Evolutionary conservation across 2,797 vertebrate genomes (phyloP).

Genomic region (Gila robusta): DNA sequence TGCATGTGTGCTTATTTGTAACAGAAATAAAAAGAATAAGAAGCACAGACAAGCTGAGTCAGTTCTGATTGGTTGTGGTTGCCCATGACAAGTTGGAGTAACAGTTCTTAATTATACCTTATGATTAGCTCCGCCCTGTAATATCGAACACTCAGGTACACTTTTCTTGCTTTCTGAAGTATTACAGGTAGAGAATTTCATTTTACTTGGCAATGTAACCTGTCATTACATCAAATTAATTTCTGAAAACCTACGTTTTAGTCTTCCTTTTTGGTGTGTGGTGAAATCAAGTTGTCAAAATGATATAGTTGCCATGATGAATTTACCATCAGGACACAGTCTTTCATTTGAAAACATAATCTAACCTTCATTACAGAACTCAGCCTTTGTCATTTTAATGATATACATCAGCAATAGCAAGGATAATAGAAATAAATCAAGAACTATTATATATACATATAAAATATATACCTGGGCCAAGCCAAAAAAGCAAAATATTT

Average conservation of each 20-base stretch:
- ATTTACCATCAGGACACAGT: neutral
- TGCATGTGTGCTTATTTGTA: neutral
- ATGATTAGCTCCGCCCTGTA: conserved; percentile 8
- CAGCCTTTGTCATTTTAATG: neutral
- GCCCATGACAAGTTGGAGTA: conserved; percentile 19
- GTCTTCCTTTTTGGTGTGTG: neutral
- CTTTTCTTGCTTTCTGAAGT: neutral
- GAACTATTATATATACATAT: neutral
- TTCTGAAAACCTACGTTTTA: conserved; percentile 30
- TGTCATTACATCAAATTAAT: conserved; percentile 27
- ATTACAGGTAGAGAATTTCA: conserved; percentile 1
- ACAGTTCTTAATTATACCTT: conserved; percentile 20
- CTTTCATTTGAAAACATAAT: conserved; percentile 11
- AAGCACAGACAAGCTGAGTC: neutral
- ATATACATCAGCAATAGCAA: neutral
- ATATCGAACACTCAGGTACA: neutral
- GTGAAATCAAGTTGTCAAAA: conserved; percentile 6
- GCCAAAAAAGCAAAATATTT: neutral
- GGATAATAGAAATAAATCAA: neutral
- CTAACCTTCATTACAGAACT: neutral
- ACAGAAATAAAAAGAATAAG: neutral
- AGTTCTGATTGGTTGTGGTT: conserved; percentile 24
- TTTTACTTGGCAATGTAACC: conserved; percentile 27
- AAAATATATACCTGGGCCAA: neutral
- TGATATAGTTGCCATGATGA: neutral